These are phyloP conservation scores for Hydrochoerus hydrochaeris DNA, from an alignment of 2,113 vertebrate genomes.

Conservation along the genomic window DNA sequence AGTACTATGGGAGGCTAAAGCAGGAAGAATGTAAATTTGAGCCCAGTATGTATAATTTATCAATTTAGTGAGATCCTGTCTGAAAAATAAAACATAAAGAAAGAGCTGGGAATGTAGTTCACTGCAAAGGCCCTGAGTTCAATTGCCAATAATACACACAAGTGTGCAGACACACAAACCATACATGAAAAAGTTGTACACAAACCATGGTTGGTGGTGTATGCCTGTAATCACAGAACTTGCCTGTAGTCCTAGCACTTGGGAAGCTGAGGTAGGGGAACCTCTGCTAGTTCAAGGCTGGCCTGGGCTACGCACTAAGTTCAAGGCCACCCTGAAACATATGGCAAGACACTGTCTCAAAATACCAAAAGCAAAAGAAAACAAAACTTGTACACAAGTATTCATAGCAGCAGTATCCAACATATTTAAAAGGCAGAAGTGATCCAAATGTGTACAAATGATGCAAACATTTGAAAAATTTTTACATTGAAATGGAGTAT, in stretches of 20 bases:
- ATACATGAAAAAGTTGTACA: neutral
- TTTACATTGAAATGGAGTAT: constrained; percentile 21
- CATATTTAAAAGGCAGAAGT: constrained; percentile 4
- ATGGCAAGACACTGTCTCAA: neutral
- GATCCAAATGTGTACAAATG: constrained; percentile 13
- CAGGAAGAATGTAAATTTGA: neutral
- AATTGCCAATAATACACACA: neutral
- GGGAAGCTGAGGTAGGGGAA: neutral
- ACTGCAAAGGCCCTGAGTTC: neutral
- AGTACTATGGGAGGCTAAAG: neutral
- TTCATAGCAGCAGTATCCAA: neutral
- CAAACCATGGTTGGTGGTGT: neutral
- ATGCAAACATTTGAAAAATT: constrained; percentile 38
- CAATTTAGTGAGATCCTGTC: neutral
- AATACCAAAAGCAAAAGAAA: neutral
- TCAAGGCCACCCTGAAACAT: neutral
- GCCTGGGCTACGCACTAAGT: no score
- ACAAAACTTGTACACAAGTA: neutral
- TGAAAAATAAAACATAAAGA: neutral
- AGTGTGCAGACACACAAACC: neutral
- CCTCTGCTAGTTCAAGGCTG: neutral
- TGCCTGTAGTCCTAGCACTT: neutral
- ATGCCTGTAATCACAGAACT: neutral
- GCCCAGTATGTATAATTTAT: neutral
- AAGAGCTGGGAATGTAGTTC: neutral